These are phyloP conservation scores for Xyliphius kryptos DNA, from an alignment of 2,113 vertebrate species.

Conservation along the genomic window DNA sequence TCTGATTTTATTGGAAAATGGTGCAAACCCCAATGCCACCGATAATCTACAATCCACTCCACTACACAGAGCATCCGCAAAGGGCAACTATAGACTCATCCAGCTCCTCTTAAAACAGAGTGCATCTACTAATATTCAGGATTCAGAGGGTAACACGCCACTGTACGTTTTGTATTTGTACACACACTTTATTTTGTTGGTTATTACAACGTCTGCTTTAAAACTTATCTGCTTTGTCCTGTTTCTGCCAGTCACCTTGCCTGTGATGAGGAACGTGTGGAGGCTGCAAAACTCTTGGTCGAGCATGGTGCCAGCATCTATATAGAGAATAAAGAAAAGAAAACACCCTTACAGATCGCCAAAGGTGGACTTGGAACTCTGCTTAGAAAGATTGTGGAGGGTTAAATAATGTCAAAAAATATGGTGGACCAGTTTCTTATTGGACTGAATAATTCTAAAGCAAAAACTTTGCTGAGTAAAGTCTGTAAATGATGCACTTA, in stretches of 20 bases:
- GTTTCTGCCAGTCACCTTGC: slow-evolving; percentile 80
- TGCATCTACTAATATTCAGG: slow-evolving; percentile 87
- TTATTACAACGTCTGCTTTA: background rate
- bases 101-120: slow-evolving; percentile 87
- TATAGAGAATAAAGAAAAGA: slow-evolving; percentile 94
- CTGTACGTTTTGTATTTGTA: slow-evolving; percentile 88
- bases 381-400: slow-evolving; percentile 81
- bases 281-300: slow-evolving; percentile 90
- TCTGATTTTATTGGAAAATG: slow-evolving; percentile 78
- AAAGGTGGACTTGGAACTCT: slow-evolving; percentile 75
- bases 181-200: too few species aligned
- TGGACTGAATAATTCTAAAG: too few species aligned
- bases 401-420: too few species aligned
- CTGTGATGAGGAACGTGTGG: slow-evolving; percentile 89
- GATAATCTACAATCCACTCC: slow-evolving; percentile 87
- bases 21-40: slow-evolving; percentile 81
- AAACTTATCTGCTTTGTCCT: slow-evolving; percentile 9
- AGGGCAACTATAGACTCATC: slow-evolving; percentile 86
- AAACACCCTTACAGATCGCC: slow-evolving; percentile 85
- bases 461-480: too few species aligned
- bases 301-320: slow-evolving; percentile 91
- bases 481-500: too few species aligned
- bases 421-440: too few species aligned
- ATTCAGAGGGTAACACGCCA: slow-evolving; percentile 90
- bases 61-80: slow-evolving; percentile 85